Base-by-base conservation (phyloP, 2,888 invertebrate genomes). In the Leucoptera coffeella region DNA sequence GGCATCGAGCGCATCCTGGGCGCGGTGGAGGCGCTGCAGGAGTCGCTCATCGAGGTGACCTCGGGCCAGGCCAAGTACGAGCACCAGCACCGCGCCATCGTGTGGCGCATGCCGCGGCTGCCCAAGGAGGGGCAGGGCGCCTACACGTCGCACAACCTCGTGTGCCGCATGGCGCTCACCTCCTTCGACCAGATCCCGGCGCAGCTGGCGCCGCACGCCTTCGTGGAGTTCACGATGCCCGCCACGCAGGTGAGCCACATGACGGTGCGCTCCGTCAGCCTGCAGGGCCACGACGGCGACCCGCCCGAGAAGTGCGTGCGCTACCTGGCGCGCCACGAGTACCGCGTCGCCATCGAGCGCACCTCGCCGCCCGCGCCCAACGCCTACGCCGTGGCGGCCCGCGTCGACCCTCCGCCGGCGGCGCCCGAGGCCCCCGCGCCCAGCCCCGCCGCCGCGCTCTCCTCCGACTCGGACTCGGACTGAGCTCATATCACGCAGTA, bases 111-210 rank as follows among this genome's bases (percentile, higher is more conserved):
- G 76, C 87, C 94, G 6, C 75, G 96, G 27, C 75, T 99, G 43
- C 99, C 99, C 29, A 97, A 97, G 60, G 94, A 97, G 64, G 96
- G 97, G 37, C 96, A 99, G 78, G 97, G 94, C 28, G 97, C 99
- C 12, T 99, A 99, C 65, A 97, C 97, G 34, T 93, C 90, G 12
- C 97, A 99, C 73, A 84, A 94, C 54, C 80, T 99, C 67, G 87
- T 90, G 35, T 91, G 94, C 47, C 83, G 90, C 33, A 83, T 99
- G 77, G 91, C 92, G 33, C 77, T 99, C 37, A 96, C 95, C 12
- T 92, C 93, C 25, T 99, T 91, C 71, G 99, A 99, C 67, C 90
- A 95, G 69, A 82, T 97, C 49, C 99, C 99, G 14, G 93, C 91
- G 36, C 83, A 87, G 55, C 77, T 96, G 52, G 85, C 93, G 33